phyloP scores from a whole-genome alignment of 2,113 vertebrate genomes.

The Tetrao urogallus region DNA sequence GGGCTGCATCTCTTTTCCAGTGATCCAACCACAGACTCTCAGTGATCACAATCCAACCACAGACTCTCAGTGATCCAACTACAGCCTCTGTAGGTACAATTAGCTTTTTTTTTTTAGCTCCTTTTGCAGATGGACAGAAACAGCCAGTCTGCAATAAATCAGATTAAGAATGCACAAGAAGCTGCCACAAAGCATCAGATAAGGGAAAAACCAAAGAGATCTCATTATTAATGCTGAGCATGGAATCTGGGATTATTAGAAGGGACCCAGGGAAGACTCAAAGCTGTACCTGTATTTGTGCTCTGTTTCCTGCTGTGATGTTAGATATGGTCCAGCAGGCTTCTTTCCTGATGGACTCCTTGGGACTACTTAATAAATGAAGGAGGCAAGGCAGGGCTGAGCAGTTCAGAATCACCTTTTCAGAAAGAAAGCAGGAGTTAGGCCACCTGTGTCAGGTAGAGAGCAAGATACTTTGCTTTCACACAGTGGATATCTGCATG shows the following conservation, averaged over 20 bases:
- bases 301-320: slow-evolving; percentile 96
- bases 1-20: not conserved
- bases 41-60: not conserved
- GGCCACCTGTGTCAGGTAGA: not conserved
- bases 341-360: slow-evolving; percentile 98
- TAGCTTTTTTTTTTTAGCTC: not conserved
- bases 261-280: not conserved
- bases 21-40: not conserved
- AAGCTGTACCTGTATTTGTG: slow-evolving; percentile 92
- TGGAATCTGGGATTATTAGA: not conserved
- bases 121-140: not conserved
- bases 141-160: not conserved
- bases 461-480: not conserved
- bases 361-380: slow-evolving; percentile 95
- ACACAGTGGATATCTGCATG: fast-evolving
- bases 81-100: not conserved
- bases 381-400: slow-evolving; percentile 96
- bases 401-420: slow-evolving; percentile 96
- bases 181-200: not conserved
- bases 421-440: not conserved
- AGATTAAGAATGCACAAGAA: not conserved
- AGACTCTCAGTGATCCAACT: no score
- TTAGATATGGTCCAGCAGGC: slow-evolving; percentile 99
- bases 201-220: not conserved
- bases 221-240: not conserved